Base-by-base conservation (phyloP, 2,888 invertebrate species). In the Drosophila maculinotata region DNA sequence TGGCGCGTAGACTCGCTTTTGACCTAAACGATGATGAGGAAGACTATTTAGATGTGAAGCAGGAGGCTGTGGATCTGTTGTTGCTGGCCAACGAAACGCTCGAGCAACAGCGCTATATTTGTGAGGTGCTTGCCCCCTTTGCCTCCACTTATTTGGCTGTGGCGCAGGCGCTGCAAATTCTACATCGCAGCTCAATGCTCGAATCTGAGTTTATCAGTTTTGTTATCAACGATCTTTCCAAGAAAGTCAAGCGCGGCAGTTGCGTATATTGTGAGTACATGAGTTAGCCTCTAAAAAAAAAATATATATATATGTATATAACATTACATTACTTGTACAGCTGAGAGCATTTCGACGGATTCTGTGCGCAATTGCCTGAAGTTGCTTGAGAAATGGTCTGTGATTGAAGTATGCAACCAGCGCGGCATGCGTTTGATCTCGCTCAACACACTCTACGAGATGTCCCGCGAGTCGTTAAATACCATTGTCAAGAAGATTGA, bases 321-420 rank as follows among this genome's bases (percentile, higher is more conserved):
- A 30, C n/a, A 33, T 28, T 7, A 7, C 2, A 12, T 45, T 23
- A 30, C 1, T 3, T 25, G 91, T 92, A 2, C 92, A 98, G 98
- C 95, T 74, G 98, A 98, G 92, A 96, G 97, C 86, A 94, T 97
- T 47, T 96, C 97, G 6, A 94, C 96, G 7, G 97, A 98, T 90
- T 95, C 96, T 0, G 94, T 98, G 48, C 95, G 95, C 88, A 97
- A 97, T 91, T 96, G 97, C 51, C 91, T 97, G 25, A 95, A 96
- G 75, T 91, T 97, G 1, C 94, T 96, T 33, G 95, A 96, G 72
- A 95, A 95, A 80, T 96, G 96, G 95, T 95, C 95, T 72, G 94
- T 97, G 9, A 87, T 98, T 28, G 95, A 97, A 28, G 89, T 93
- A 81, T 89, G 93, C 70, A 90, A 88, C 70, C 87, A 89, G 51